Evolutionary conservation across 1,140 invertebrate genomes (phyloP), one percentile per base, ranked within the genome.

Genomic region (Sarcophaga peregrina): DNA sequence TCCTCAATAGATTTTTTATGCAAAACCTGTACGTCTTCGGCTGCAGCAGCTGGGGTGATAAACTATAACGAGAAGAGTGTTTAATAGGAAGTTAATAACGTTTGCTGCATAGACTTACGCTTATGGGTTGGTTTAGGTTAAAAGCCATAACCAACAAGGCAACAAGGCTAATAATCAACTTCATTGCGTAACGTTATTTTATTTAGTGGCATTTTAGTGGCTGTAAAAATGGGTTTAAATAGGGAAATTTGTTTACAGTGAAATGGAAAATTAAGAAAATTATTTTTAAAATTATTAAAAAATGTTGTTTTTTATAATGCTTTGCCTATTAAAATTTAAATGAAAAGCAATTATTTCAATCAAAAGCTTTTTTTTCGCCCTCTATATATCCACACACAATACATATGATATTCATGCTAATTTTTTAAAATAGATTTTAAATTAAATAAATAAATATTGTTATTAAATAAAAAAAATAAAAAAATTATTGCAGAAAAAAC

Each of bases 171-270:
- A 52, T 52, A 20, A 78, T 17, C 10, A 13, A 11, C 50, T 78
- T 78, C 75, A 78, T 78, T 78, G 47, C 50, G 50, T 47, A n/a
- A 78, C 25, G 47, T 78, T 78, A n/a, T 78, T 17, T 15, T 52
- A 78, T 45, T 78, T 52, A 78, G 50, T 78, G 47, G 50, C 50
- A 20, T 7, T 20, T 52, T 52, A 13, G 45, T 47, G 4, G 17
- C 8, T 68, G 8, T 3, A n/a, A 9, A 10, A n/a, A 78, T 10
- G 47, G 46, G 46, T 76, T 78, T 78, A 78, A 78, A 78, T 78
- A 78, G 47, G 11, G 48, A 76, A 47, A 20, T 68, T 68, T n/a
- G n/a, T n/a, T n/a, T n/a, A n/a, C n/a, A n/a, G n/a, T 68, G 20
- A 68, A 68, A 9, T 62, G n/a, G 15, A 62, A 15, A 62, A n/a